phyloP scores from a whole-genome alignment of 1,140 invertebrate species.

The Drosophila watanabei region DNA sequence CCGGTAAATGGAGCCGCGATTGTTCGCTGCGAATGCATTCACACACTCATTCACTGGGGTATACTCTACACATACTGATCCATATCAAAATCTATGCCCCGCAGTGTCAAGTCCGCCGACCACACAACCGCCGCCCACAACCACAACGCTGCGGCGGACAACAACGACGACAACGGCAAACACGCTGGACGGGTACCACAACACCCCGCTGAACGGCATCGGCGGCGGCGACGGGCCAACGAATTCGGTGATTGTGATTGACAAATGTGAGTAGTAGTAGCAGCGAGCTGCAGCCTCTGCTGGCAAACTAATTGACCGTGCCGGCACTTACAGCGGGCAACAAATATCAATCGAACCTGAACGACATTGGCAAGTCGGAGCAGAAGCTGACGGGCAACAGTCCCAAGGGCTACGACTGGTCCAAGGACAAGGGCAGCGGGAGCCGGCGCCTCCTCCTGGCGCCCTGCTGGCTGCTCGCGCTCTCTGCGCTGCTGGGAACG shows the following conservation, averaged over 20 bases:
- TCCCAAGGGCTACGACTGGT: conserved; percentile 81
- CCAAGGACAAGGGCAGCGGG: conserved; percentile 69
- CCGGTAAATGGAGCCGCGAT: conserved; percentile 8
- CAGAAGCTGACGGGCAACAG: conserved; percentile 87
- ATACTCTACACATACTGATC: conserved; percentile 1
- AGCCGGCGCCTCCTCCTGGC: neutral
- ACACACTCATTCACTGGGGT: neutral
- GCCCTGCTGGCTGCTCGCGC: conserved; percentile 26
- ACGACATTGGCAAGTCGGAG: conserved; percentile 90
- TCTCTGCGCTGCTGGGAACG: conserved; percentile 29
- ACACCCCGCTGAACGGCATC: conserved; percentile 56
- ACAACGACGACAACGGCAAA: conserved; percentile 63
- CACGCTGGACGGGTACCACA: conserved; percentile 41
- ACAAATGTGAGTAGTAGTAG: conserved; percentile 81
- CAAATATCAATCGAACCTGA: conserved; percentile 90
- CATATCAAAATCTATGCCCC: conserved; percentile 16
- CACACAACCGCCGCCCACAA: conserved; percentile 81
- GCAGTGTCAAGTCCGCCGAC: conserved; percentile 84
- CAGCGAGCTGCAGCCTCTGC: neutral
- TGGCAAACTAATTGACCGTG: conserved; percentile 1
- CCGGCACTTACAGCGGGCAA: conserved; percentile 86
- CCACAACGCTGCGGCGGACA: conserved; percentile 71
- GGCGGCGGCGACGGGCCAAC: conserved; percentile 66
- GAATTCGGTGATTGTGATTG: conserved; percentile 77
- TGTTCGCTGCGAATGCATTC: conserved; percentile 1